phyloP scores from a whole-genome alignment of 2,888 invertebrate genomes.

The Drosophila suboccidentalis region DNA sequence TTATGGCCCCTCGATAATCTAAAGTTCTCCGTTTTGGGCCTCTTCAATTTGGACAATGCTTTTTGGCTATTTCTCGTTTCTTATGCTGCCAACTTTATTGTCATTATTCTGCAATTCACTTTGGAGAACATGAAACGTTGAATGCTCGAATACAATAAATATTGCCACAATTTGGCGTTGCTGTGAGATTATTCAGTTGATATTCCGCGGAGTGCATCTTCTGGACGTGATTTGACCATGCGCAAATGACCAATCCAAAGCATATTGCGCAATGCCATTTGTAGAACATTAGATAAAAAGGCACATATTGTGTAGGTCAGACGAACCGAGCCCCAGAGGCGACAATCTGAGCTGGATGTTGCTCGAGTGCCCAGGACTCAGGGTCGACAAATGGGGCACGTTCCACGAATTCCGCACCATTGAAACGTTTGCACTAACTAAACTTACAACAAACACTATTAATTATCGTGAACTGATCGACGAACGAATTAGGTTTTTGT shows the following conservation, averaged over 20 bases:
- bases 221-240: too few relatives aligned
- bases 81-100: constrained; percentile 80
- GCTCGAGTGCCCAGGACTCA: neutral
- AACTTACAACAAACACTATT: too few relatives aligned
- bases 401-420: constrained; percentile 67
- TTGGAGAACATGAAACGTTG: constrained; percentile 51
- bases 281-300: constrained; percentile 81
- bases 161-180: too few relatives aligned
- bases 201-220: too few relatives aligned
- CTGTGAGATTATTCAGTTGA: too few relatives aligned
- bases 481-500: too few relatives aligned
- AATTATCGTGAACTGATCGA: too few relatives aligned
- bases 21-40: constrained; percentile 71
- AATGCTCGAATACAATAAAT: neutral
- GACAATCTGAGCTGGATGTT: neutral
- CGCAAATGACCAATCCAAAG: constrained; percentile 76
- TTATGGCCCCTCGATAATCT: constrained; percentile 57
- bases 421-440: neutral
- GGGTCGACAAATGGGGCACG: constrained; percentile 22
- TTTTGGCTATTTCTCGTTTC: constrained; percentile 81
- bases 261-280: constrained; percentile 86
- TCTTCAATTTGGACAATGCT: constrained; percentile 74
- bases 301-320: constrained; percentile 84
- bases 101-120: constrained; percentile 79
- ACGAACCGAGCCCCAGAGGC: constrained; percentile 83